Evolutionary conservation across 2,113 vertebrate species (phyloP), one percentile per base, ranked within the genome.

Genomic region (Mola mola): DNA sequence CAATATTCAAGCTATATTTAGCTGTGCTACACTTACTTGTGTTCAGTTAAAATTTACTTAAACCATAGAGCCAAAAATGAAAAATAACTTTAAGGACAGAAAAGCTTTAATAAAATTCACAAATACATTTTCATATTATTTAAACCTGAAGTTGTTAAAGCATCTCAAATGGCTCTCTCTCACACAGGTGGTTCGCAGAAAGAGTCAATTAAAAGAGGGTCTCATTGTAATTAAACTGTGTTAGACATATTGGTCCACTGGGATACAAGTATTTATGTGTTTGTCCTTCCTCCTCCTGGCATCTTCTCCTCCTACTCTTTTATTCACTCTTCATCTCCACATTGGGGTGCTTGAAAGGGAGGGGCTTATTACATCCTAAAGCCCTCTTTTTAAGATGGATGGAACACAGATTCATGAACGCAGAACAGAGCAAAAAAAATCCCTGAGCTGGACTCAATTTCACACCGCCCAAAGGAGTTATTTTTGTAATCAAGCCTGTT

Each of bases 121-220:
- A 51, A 76, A 55, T 13, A 19, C 24, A 50, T 63, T 81, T 74
- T 73, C 36, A 60, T 47, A 42, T 19, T 17, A 46, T 37, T n/a
- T 57, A 48, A 55, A 46, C 26, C 33, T 58, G 42, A n/a, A n/a
- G n/a, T n/a, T n/a, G n/a, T n/a, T n/a, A n/a, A n/a, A n/a, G n/a
- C n/a, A n/a, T n/a, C n/a, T n/a, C n/a, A n/a, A n/a, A n/a, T n/a
- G n/a, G n/a, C 44, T n/a, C 34, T 21, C 40, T 44, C 47, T 25
- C n/a, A n/a, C n/a, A n/a, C n/a, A n/a, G n/a, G n/a, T n/a, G n/a
- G n/a, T n/a, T 82, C 36, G 0, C 63, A 65, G 78, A 52, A 66
- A 56, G 73, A 85, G 80, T 87, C 84, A 84, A 84, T 88, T 87
- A 87, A 82, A 82, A 74, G 56, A 64, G 73, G 36, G 75, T 75